Evolutionary conservation across 2,888 invertebrate species (phyloP), one percentile per base, ranked within the genome.

Genomic region (Lycia hirtaria): DNA sequence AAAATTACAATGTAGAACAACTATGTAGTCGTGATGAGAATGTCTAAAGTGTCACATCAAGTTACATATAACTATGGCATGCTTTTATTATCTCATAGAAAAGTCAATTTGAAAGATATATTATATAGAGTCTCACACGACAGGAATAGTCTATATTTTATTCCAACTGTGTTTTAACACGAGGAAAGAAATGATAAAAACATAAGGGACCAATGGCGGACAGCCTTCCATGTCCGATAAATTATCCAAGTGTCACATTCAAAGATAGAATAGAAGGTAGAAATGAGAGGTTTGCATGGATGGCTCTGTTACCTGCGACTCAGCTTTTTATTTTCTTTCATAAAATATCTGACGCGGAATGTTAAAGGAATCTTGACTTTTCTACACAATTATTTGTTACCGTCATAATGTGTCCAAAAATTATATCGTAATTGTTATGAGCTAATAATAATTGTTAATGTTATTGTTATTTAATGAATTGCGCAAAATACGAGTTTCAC

Each of bases 151-250:
- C 45, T 43, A 55, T 51, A 60, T 60, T 44, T 60, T 51, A 47
- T 37, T 19, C 51, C 37, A 51, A 47, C 47, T 60, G 55, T 51
- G 54, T 55, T 60, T 51, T 47, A 53, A 59, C 50, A 53, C 38
- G 33, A 20, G 35, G 44, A 26, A 54, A 52, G 55, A 62, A 49
- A 58, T 57, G 58, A 58, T 58, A 56, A 62, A 37, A 51, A 43
- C 43, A 54, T 56, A 59, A 58, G 48, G 43, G 56, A 43, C 56
- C 59, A 59, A 56, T 51, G 53, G 52, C 44, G 55, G 44, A 52
- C 51, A 47, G 48, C 14, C 26, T 41, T 58, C 48, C 47, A 50
- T 53, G 56, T 35, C 47, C 51, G 43, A 59, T 62, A 62, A 62
- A 62, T 62, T 60, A 60, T 43, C 43, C 41, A 19, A 35, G 28